Evolutionary conservation across 2,888 invertebrate species (phyloP).

Genomic region (Nomada hirtipes): DNA sequence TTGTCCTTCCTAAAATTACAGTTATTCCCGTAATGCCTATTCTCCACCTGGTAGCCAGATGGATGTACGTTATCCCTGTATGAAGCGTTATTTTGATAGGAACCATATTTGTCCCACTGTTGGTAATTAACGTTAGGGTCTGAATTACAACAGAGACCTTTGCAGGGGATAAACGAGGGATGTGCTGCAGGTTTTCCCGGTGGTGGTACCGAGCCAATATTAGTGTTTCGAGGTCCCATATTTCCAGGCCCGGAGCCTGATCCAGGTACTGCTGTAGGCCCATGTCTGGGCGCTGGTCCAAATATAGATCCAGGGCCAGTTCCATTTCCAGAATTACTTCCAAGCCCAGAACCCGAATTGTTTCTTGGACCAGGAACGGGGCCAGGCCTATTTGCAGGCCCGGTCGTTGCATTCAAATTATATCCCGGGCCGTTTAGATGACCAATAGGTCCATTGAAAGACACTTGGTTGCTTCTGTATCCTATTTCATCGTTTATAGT

Average conservation of each 20-base stretch:
- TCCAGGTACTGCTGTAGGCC: conserved; percentile 3
- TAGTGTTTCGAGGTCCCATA: conserved; percentile 66
- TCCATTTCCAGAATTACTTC: conserved; percentile 20
- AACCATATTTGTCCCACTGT: conserved; percentile 78
- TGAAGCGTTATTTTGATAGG: conserved; percentile 72
- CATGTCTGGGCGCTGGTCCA: conserved; percentile 32
- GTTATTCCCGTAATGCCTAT: conserved; percentile 73
- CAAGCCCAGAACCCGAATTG: conserved; percentile 33
- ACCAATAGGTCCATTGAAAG: conserved; percentile 70
- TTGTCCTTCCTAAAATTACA: conserved; percentile 76
- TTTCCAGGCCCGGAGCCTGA: conserved; percentile 37
- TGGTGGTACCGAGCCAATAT: conserved; percentile 49
- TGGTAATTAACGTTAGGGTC: conserved; percentile 76
- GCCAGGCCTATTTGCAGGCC: conserved; percentile 21
- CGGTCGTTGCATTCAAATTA: conserved; percentile 58
- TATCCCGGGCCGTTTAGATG: conserved; percentile 71
- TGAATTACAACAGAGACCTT: conserved; percentile 79
- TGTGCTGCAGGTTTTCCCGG: conserved; percentile 68
- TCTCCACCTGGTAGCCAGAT: conserved; percentile 73
- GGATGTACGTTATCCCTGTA: conserved; percentile 78
- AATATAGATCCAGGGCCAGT: conserved; percentile 19
- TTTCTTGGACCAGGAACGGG: conserved; percentile 10
- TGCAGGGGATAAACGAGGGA: conserved; percentile 74
- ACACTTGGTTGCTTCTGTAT: conserved; percentile 74
- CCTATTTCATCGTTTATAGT: conserved; percentile 73